Evolutionary conservation across 2,113 vertebrate genomes (phyloP).

Genomic region (Erythrocercus mccallii): DNA sequence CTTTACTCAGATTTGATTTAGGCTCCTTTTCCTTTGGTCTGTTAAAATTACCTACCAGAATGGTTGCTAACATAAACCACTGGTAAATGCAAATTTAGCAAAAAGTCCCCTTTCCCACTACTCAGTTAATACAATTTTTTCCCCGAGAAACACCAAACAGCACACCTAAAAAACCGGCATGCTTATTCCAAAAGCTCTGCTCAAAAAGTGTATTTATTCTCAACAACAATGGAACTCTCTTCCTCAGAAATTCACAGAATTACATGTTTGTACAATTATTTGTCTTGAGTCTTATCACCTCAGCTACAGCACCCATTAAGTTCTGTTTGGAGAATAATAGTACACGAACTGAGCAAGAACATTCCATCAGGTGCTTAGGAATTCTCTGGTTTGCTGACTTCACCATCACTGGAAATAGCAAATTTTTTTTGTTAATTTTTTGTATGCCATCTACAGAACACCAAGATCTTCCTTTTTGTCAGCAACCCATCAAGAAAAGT

Average conservation of each 20-base stretch:
- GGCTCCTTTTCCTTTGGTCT: not conserved
- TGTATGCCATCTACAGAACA: not conserved
- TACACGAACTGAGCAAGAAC: constrained; percentile 3
- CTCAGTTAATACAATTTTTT: not conserved
- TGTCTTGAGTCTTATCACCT: not conserved
- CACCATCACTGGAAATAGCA: not conserved
- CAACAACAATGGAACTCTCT: not conserved
- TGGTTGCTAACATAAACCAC: not conserved
- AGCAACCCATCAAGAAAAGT: not conserved
- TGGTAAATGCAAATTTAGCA: not conserved
- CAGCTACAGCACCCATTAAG: not conserved
- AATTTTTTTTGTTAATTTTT: not conserved
- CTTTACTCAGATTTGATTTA: not conserved
- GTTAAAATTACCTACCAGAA: not conserved
- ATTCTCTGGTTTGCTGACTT: not conserved
- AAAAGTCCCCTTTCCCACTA: not conserved
- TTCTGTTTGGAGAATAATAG: not conserved
- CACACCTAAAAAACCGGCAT: not conserved
- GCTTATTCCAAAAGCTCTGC: not conserved
- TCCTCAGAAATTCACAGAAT: not conserved
- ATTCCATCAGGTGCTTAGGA: not conserved
- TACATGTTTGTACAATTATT: not conserved
- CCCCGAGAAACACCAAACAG: not conserved
- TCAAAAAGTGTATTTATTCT: not conserved
- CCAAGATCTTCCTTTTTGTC: not conserved